Evolutionary conservation across 2,113 vertebrate genomes (phyloP).

Genomic region (Chloroceryle aenea): DNA sequence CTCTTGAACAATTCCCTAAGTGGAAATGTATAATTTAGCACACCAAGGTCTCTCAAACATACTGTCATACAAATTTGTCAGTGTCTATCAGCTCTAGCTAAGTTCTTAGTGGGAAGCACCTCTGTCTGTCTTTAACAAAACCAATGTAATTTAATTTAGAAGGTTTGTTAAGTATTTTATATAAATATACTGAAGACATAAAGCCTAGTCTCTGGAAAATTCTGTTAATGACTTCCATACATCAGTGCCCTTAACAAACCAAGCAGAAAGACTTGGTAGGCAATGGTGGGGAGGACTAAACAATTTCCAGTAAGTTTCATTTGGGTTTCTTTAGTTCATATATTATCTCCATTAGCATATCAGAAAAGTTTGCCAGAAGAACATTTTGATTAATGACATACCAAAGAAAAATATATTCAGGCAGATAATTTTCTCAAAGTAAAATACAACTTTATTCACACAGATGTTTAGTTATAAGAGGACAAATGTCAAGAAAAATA

Average conservation of each 20-base stretch:
- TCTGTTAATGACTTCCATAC: neutral
- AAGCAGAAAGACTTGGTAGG: neutral
- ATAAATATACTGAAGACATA: neutral
- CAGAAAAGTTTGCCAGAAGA: neutral
- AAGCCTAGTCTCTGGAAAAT: neutral
- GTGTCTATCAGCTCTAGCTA: neutral
- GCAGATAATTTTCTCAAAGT: neutral
- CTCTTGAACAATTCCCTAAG: conserved; percentile 65
- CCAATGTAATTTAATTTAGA: neutral
- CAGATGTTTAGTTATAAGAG: neutral
- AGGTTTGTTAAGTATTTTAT: neutral
- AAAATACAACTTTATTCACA: neutral
- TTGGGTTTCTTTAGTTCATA: neutral
- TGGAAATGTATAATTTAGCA: conserved; percentile 74
- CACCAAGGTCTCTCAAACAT: conserved; percentile 18
- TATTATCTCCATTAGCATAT: neutral
- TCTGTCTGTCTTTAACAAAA: neutral
- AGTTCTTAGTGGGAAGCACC: neutral
- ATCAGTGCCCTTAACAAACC: neutral
- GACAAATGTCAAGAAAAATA: neutral
- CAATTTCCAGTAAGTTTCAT: neutral
- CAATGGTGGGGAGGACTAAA: neutral
- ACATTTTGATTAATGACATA: neutral
- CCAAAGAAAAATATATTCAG: neutral
- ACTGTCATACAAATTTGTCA: conserved; percentile 1